phyloP scores from a whole-genome alignment of 2,888 invertebrate species.

The Podabrus alpinus region DNA sequence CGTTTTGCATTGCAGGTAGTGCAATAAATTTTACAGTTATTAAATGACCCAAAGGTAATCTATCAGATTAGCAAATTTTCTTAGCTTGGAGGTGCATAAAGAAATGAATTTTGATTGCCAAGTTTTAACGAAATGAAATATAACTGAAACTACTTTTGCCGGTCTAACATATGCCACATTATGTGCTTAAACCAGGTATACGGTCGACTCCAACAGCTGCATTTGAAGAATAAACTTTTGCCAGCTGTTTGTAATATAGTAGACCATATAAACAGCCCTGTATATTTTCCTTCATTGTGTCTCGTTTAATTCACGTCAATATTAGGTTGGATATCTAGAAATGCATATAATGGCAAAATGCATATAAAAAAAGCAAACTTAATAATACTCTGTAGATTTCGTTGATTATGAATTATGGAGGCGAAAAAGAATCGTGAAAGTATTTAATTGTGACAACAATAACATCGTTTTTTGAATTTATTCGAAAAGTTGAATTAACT shows the following conservation, averaged over 20 bases:
- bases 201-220: conserved; percentile 53
- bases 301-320: conserved; percentile 8
- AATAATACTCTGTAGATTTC: conserved; percentile 48
- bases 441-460: conserved; percentile 15
- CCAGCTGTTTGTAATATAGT: conserved; percentile 53
- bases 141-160: conserved; percentile 40
- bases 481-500: neutral
- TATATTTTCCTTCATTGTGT: conserved; percentile 25
- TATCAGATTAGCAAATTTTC: neutral
- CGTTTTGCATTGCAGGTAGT: neutral
- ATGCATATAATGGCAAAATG: conserved; percentile 54
- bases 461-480: neutral
- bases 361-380: conserved; percentile 45
- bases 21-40: neutral
- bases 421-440: conserved; percentile 14
- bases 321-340: conserved; percentile 26
- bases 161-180: conserved; percentile 48
- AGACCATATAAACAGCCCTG: conserved; percentile 34
- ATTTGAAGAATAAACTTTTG: conserved; percentile 57
- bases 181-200: conserved; percentile 46
- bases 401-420: conserved; percentile 50
- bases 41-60: neutral
- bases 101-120: conserved; percentile 8
- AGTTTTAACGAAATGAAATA: conserved; percentile 29
- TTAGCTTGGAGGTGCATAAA: neutral